phyloP scores from a whole-genome alignment of 2,113 vertebrate genomes.

The Gasterosteus nipponicus region DNA sequence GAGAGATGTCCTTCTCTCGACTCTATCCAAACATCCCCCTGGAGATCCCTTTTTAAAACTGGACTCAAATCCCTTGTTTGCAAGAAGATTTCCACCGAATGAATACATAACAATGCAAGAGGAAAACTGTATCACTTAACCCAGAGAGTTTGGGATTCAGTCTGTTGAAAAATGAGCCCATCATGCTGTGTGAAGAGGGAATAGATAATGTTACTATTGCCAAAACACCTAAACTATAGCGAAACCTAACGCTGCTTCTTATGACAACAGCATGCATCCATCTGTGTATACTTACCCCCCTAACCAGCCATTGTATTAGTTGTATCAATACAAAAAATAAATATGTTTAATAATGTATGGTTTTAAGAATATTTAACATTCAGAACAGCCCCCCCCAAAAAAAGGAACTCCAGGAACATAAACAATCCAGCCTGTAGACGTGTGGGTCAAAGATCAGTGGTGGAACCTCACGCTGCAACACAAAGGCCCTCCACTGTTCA shows the following conservation, averaged over 20 bases:
- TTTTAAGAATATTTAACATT: neutral
- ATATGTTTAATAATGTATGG: neutral
- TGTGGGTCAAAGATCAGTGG: constrained; percentile 54
- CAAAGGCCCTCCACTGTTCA: constrained; percentile 38
- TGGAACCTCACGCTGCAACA: constrained; percentile 14
- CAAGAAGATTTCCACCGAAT: neutral
- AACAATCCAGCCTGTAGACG: constrained; percentile 8
- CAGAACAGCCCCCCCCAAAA: neutral
- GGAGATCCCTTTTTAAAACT: neutral
- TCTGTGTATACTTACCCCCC: neutral
- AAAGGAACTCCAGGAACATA: neutral
- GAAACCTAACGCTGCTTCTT: neutral
- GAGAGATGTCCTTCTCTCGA: neutral
- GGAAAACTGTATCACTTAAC: neutral
- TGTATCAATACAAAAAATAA: neutral
- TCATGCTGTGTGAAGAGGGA: neutral
- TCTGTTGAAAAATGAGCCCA: neutral
- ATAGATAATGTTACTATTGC: neutral
- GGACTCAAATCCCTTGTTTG: neutral
- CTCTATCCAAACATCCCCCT: neutral
- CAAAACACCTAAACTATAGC: neutral
- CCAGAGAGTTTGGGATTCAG: neutral
- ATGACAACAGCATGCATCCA: constrained; percentile 7
- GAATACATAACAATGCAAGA: neutral
- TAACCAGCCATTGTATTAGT: neutral